Conservation (phyloP, 1,140 invertebrate species). For the Calephelis nemesis region DNA sequence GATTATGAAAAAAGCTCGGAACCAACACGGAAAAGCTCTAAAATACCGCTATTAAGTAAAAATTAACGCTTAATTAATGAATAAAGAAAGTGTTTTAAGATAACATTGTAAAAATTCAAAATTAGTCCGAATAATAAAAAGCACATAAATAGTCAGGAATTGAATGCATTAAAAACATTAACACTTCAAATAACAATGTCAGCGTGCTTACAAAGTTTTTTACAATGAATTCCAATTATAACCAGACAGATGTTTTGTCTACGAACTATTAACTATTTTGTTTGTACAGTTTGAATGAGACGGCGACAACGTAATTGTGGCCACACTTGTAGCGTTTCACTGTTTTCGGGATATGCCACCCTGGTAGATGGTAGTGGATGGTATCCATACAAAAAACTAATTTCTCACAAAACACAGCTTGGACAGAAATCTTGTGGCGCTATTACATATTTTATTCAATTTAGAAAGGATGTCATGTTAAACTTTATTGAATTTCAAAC, state of each 20-base stretch:
- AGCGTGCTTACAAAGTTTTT: slow-evolving; percentile 20
- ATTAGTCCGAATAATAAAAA: slow-evolving; percentile 22
- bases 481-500: too few species aligned
- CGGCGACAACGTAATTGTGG: slow-evolving; percentile 13
- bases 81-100: too few species aligned
- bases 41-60: too few species aligned
- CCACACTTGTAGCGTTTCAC: slow-evolving; percentile 16
- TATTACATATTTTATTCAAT: too few species aligned
- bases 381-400: neutral
- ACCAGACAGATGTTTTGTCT: slow-evolving; percentile 43
- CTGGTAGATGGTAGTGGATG: slow-evolving; percentile 1
- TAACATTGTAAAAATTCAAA: slow-evolving; percentile 1
- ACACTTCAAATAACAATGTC: slow-evolving; percentile 17
- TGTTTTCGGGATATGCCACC: neutral
- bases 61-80: too few species aligned
- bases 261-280: slow-evolving; percentile 36
- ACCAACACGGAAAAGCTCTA: too few species aligned
- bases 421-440: too few species aligned
- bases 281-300: slow-evolving; percentile 34
- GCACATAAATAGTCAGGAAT: slow-evolving; percentile 13
- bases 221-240: slow-evolving; percentile 32
- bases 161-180: slow-evolving; percentile 16
- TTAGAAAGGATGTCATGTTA: too few species aligned
- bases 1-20: too few species aligned
- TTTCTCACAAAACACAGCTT: neutral